A percentile compares a stretch with the other conserved stretches of the same genome.
These are phyloP conservation scores for Brienomyrus brachyistius DNA, from an alignment of 2,113 vertebrate species.

Conservation along the genomic window DNA sequence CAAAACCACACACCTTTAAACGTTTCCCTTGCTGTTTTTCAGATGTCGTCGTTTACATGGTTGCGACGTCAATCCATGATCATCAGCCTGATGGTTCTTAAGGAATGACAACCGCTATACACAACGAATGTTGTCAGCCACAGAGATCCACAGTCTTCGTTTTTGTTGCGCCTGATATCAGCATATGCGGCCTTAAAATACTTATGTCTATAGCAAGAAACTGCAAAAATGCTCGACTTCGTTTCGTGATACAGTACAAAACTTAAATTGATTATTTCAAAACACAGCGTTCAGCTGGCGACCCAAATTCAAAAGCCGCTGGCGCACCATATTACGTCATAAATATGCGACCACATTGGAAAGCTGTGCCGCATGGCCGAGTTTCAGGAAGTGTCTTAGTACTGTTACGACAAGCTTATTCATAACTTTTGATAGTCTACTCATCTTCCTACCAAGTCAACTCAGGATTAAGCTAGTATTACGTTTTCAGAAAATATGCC, in stretches of 20 bases:
- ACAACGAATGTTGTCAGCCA: background rate
- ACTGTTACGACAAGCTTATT: background rate
- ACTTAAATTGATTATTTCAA: background rate
- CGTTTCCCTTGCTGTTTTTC: background rate
- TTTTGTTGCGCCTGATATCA: background rate
- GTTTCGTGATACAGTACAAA: background rate
- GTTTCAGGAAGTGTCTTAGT: background rate
- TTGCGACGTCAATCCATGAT: background rate
- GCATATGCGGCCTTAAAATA: background rate
- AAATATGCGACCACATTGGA: background rate
- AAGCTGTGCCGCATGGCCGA: background rate
- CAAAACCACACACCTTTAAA: background rate
- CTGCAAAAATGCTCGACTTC: background rate
- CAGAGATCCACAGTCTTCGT: background rate
- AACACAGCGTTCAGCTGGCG: background rate
- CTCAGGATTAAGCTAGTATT: background rate
- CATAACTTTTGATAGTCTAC: background rate
- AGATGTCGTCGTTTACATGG: background rate
- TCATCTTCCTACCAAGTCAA: background rate
- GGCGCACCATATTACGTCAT: constrained; percentile 18
- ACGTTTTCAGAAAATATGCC: background rate
- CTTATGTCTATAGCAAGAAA: background rate
- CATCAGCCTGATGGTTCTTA: background rate
- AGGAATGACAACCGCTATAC: background rate
- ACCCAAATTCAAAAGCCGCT: constrained; percentile 19